Evolutionary conservation across 2,888 invertebrate species (phyloP).

Genomic region (Caenorhabditis sp.): DNA sequence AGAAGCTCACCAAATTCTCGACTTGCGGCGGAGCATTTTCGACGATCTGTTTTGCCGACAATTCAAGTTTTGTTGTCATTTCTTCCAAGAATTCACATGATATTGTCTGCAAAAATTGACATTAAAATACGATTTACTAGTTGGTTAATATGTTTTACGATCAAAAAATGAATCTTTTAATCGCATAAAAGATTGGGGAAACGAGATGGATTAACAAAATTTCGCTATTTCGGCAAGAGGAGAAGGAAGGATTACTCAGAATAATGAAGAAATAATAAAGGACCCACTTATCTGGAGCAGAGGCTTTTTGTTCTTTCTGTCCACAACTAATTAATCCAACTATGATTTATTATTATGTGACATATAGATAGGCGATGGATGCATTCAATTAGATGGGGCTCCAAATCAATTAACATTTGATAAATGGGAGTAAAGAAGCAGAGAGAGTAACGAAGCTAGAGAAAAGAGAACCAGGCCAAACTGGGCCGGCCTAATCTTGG

Average conservation of each 20-base stretch:
- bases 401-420: neutral
- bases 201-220: no score
- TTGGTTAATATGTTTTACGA: no score
- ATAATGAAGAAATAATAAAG: neutral
- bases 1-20: constrained; percentile 27
- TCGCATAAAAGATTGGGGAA: no score
- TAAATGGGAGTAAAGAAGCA: neutral
- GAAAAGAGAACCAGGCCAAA: neutral
- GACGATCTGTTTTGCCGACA: constrained; percentile 34
- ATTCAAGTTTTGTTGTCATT: constrained; percentile 44
- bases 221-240: neutral
- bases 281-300: neutral
- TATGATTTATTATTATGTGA: neutral
- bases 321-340: neutral
- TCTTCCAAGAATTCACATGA: constrained; percentile 53
- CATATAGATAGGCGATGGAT: neutral
- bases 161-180: no score
- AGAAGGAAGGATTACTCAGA: neutral
- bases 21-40: constrained; percentile 33
- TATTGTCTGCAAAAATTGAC: constrained; percentile 43
- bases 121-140: no score
- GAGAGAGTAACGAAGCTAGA: neutral
- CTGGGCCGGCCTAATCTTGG: no score
- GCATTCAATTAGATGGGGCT: no score
- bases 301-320: neutral